Evolutionary conservation across 1,140 invertebrate genomes (phyloP).

Genomic region (Fopius arisanus): DNA sequence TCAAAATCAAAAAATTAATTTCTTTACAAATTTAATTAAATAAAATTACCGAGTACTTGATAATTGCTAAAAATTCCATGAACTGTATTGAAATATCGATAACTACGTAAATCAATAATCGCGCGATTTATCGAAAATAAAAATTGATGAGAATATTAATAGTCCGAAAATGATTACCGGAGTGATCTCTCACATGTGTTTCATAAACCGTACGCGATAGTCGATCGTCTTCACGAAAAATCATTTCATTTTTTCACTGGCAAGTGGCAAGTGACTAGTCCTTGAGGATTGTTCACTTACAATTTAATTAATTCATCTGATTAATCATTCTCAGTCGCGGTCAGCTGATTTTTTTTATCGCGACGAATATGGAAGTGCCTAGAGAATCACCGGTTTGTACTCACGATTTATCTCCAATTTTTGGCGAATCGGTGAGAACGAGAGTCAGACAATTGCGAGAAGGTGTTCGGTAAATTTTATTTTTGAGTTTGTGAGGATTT

Average conservation of each 20-base stretch:
- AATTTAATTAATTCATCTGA: neutral
- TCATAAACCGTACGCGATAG: neutral
- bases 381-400: neutral
- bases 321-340: neutral
- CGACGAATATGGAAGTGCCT: neutral
- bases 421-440: neutral
- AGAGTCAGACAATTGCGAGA: neutral
- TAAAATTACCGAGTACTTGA: no score
- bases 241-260: neutral
- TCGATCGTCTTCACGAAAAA: neutral
- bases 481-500: neutral
- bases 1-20: no score
- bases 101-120: constrained; percentile 40
- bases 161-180: constrained; percentile 45
- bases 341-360: neutral
- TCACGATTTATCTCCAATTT: neutral
- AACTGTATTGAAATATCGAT: no score
- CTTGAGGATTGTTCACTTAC: neutral
- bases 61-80: no score
- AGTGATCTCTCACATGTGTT: constrained; percentile 36
- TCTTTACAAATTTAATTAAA: no score
- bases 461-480: neutral
- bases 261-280: no score
- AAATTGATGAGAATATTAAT: constrained; percentile 39
- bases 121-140: constrained; percentile 26